Evolutionary conservation across 2,888 invertebrate species (phyloP), one percentile per base, ranked within the genome.

Genomic region (Meloe dianella): DNA sequence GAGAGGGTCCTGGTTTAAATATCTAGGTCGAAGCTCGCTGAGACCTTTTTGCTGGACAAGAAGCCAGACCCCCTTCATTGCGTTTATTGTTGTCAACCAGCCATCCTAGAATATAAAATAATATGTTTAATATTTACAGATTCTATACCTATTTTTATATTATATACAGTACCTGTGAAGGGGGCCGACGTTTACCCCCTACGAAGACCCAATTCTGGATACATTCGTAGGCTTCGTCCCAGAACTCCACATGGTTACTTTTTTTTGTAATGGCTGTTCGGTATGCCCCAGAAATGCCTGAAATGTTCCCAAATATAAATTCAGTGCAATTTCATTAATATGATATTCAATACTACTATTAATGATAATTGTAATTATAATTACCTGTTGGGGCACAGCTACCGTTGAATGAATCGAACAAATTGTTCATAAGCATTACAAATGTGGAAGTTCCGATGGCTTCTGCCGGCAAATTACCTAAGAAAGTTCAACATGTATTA

Each of bases 361-460:
- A n/a, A n/a, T n/a, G n/a, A n/a, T n/a, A n/a, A n/a, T n/a, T n/a
- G n/a, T n/a, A n/a, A n/a, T n/a, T n/a, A n/a, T n/a, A n/a, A n/a
- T n/a, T n/a, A n/a, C n/a, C n/a, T n/a, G n/a, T 27, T 27, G 27
- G 27, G 4, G 27, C 27, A n/a, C 38, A n/a, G 17, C 24, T 7
- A 4, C 51, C 61, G 27, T 61, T 61, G 27, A 51, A 61, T 1
- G 27, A 27, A 17, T 61, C 61, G 10, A 61, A 61, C 27, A 61
- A 24, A 9, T 22, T 3, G 20, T 60, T 35, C 9, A 60, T 60
- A 3, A 29, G 0, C 20, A 20, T 35, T 1, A 60, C 20, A 47
- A 47, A 47, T 22, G 7, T 17, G 24, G 60, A 30, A 20, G 60
- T 60, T 20, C 38, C 60, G n/a, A 35, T n/a, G 22, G 60, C 60